Evolutionary conservation across 2,113 vertebrate species (phyloP), one percentile per base, ranked within the genome.

Genomic region (Clarias magur): DNA sequence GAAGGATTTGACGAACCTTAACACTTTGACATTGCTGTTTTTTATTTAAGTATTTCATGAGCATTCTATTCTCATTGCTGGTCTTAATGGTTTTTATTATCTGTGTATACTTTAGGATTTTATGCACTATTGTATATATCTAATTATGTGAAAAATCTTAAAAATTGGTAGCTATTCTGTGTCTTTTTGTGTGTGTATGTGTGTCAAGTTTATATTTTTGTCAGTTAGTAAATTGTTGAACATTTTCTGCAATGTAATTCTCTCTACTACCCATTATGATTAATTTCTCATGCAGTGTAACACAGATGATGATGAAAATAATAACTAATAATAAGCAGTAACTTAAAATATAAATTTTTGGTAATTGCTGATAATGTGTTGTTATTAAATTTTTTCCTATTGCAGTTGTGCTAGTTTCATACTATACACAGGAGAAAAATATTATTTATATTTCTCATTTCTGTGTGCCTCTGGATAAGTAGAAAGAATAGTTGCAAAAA

Each of bases 111-210:
- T 38, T 62, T 84, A 81, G 63, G n/a, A 78, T 84, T 87, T 89
- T 85, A 78, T 59, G 62, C 48, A 48, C 23, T 59, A 56, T 84
- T 75, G 79, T 89, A 78, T 65, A 84, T 86, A 80, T 86, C 67
- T 78, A 25, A 78, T 57, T 72, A 16, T 88, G 72, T 65, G 19
- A 42, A 86, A 86, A 79, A 48, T 70, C 30, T 70, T 16, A 53
- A 76, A 73, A 76, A 48, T 8, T 27, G 34, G 72, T 63, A 62
- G 15, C 13, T 10, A 34, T 68, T 19, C 59, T 15, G 3, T 65
- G 3, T 59, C n/a, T 23, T 16, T 16, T 34, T 38, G 6, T 21
- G 34, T 54, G 17, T 57, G 54, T n/a, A 6, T 76, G 12, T 27
- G 48, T 56, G 48, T 78, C 21, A 19, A n/a, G 63, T 70, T 88